Evolutionary conservation across 2,113 vertebrate species (phyloP), one percentile per base, ranked within the genome.

Genomic region (Gymnocephalus cernua): DNA sequence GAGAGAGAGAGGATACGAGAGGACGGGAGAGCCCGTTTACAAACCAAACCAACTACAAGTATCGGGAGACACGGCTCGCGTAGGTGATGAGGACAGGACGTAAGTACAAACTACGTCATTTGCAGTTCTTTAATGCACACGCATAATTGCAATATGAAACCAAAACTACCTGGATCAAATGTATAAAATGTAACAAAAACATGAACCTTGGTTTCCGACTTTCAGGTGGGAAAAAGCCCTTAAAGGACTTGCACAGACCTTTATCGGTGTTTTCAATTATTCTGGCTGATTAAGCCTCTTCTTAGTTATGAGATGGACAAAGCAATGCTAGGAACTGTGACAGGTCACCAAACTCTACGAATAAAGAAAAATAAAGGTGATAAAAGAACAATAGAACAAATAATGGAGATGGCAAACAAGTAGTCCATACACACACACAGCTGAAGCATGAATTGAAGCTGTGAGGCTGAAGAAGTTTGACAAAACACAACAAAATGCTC

Each of bases 401-500:
- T 23, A 23, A 51, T 10, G 16, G 23, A 27, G 18, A 27, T 29
- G 44, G 38, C n/a, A 47, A 57, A 62, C 4, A 62, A 8, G 47
- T n/a, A 15, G 6, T 45, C 23, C 44, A 3, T 16, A 48, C 8
- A 65, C 41, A 11, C 21, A 0, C 61, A 63, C 35, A 63, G 38
- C 74, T 11, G 0, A 21, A 66, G 50, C 64, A 15, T 13, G 5
- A 51, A 38, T 1, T 19, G 50, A 44, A 77, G 48, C 56, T 61
- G 45, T 45, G 61, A 78, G 54, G 53, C 15, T 53, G 32, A 59
- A 48, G 23, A 85, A 81, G 76, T 88, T 89, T 85, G 72, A 67
- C 68, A 57, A 88, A 82, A 57, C 51, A 84, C 69, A 77, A 72
- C 75, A 69, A 79, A 88, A 85, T 48, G 59, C 81, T 88, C 76